Base-by-base conservation (phyloP, 1,140 invertebrate species). In the Penaeus indicus region DNA sequence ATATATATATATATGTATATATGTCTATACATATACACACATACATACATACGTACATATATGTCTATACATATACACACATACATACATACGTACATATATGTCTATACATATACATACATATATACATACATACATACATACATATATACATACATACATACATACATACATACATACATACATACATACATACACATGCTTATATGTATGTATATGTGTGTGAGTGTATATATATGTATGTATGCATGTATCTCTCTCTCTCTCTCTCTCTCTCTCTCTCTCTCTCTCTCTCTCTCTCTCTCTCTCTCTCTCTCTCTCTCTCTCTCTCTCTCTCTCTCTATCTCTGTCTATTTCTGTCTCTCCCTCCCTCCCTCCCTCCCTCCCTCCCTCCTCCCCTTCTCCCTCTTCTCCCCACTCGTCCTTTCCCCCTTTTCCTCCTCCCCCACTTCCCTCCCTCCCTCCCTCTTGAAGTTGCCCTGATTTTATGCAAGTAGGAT, bases 1-100 rank as follows among this genome's bases (percentile, higher is more conserved):
- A 69, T 69, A 69, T 69, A 67, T 67, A 67, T 67, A 67, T 67
- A 67, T 67, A 67, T 67, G 27, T 67, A 67, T 67, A 67, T 67
- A 67, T 67, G 27, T 67, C 22, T 67, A 67, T 67, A 67, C 27
- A 67, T 67, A 67, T 67, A 67, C 27, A 67, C 27, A 67, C 27
- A 67, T 67, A 67, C 27, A 67, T 67, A 7, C 27, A 67, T 67
- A 67, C 27, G 16, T 69, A 69, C 27, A 21, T 69, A 69, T 69
- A 21, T 69, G 27, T 69, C n/a, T 21, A 19, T 21, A 69, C 27
- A 19, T 69, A 69, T 21, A 69, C 5, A 67, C 64, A 4, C 64
- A 18, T 16, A 4, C 64, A 67, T 3, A 67, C 4, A 7, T 3
- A 67, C 64, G 16, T 4, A 18, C 27, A 67, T 7, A 67, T 67